Conservation (phyloP, 2,888 invertebrate species). For the Dynastes grantii region DNA sequence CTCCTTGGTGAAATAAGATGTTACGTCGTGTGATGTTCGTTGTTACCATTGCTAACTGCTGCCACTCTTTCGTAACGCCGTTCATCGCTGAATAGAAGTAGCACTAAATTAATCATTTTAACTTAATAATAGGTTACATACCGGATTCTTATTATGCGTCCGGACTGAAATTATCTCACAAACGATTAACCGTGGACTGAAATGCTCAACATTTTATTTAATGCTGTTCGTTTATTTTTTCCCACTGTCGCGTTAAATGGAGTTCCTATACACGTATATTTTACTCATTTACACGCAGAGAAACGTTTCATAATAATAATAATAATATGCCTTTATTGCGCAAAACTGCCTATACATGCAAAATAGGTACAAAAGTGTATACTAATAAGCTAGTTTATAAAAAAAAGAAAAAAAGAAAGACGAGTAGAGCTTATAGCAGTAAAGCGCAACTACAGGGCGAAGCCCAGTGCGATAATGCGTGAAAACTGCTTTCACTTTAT, state of each 20-base stretch:
- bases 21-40: constrained; percentile 46
- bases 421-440: too few species aligned
- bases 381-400: too few species aligned
- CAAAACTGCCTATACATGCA: too few species aligned
- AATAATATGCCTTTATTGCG: too few species aligned
- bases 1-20: constrained; percentile 44
- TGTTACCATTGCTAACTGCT: constrained; percentile 50
- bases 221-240: constrained; percentile 1
- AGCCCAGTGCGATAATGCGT: too few species aligned
- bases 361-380: too few species aligned
- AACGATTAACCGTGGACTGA: constrained; percentile 44
- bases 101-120: constrained; percentile 50
- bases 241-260: not conserved
- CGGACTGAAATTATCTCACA: constrained; percentile 45
- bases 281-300: not conserved
- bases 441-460: too few species aligned
- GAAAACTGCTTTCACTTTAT: not conserved
- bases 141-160: constrained; percentile 39
- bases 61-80: constrained; percentile 46
- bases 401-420: too few species aligned
- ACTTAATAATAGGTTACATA: constrained; percentile 49
- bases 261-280: not conserved
- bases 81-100: constrained; percentile 41
- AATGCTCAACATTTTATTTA: constrained; percentile 16
- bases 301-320: too few species aligned